A percentile compares a stretch with the other conserved stretches of the same genome.
phyloP scores from a whole-genome alignment of 2,888 invertebrate species.

The Aquatica leii region DNA sequence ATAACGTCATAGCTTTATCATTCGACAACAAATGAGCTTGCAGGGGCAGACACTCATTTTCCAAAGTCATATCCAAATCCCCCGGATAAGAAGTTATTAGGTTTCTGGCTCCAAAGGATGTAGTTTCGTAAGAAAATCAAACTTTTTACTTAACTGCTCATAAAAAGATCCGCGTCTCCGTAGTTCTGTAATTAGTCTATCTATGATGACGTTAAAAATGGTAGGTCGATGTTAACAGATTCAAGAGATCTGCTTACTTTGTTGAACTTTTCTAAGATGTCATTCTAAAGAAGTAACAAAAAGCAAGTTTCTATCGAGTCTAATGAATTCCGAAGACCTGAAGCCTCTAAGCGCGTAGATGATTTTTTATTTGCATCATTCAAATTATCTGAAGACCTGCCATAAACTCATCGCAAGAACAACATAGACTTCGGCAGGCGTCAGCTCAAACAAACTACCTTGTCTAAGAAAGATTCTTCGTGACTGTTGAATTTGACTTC shows the following conservation, averaged over 20 bases:
- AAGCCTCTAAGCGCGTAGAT: constrained; percentile 14
- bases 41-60: too few relatives aligned
- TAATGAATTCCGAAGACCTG: constrained; percentile 13
- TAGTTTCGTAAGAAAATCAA: too few relatives aligned
- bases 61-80: too few relatives aligned
- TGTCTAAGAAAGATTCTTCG: neutral
- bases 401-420: neutral
- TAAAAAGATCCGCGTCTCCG: too few relatives aligned
- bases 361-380: constrained; percentile 14
- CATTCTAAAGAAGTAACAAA: constrained; percentile 10
- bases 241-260: constrained; percentile 4
- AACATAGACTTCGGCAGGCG: constrained; percentile 2
- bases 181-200: too few relatives aligned
- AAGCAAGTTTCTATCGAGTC: constrained; percentile 16
- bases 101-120: too few relatives aligned
- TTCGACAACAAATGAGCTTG: too few relatives aligned
- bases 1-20: too few relatives aligned
- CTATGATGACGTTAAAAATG: too few relatives aligned
- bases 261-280: constrained; percentile 11
- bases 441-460: neutral
- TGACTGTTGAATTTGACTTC: neutral
- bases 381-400: constrained; percentile 13
- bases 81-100: too few relatives aligned
- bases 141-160: too few relatives aligned
- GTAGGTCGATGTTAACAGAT: constrained; percentile 1